Percentiles rank a stretch among this genome's conserved stretches.
phyloP scores from a whole-genome alignment of 2,888 invertebrate genomes.

The Platynereis dumerilii region DNA sequence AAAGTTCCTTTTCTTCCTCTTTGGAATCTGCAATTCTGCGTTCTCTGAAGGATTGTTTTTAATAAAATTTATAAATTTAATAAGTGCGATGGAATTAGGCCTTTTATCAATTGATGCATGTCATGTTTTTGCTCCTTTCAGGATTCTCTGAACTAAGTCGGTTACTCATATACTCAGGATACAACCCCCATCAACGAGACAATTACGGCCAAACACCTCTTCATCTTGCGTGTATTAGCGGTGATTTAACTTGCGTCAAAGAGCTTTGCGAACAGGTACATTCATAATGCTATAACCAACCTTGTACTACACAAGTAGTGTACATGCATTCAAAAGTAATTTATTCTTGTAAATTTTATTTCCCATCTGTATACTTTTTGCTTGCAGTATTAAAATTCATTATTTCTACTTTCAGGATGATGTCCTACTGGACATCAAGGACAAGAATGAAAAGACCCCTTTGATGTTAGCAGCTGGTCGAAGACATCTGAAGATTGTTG shows the following conservation, averaged over 20 bases:
- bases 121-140: constrained; percentile 37
- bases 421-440: constrained; percentile 83
- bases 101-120: too few species aligned
- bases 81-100: too few species aligned
- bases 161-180: constrained; percentile 87
- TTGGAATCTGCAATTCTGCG: too few species aligned
- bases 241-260: constrained; percentile 84
- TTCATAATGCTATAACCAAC: too few species aligned
- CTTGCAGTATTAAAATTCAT: too few species aligned
- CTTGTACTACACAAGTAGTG: constrained; percentile 12
- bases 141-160: constrained; percentile 81
- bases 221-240: constrained; percentile 87
- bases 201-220: constrained; percentile 91
- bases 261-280: constrained; percentile 70
- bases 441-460: constrained; percentile 92
- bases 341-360: too few species aligned
- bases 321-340: too few species aligned
- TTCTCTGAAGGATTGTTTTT: too few species aligned
- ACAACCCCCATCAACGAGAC: constrained; percentile 86
- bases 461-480: constrained; percentile 88
- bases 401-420: constrained; percentile 71
- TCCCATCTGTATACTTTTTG: too few species aligned
- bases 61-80: too few species aligned
- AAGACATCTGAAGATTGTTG: constrained; percentile 83
- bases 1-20: too few species aligned